These are phyloP conservation scores for Epizoanthus stellaris DNA, from an alignment of 92 coral and sea anemone genomes.

Conservation along the genomic window DNA sequence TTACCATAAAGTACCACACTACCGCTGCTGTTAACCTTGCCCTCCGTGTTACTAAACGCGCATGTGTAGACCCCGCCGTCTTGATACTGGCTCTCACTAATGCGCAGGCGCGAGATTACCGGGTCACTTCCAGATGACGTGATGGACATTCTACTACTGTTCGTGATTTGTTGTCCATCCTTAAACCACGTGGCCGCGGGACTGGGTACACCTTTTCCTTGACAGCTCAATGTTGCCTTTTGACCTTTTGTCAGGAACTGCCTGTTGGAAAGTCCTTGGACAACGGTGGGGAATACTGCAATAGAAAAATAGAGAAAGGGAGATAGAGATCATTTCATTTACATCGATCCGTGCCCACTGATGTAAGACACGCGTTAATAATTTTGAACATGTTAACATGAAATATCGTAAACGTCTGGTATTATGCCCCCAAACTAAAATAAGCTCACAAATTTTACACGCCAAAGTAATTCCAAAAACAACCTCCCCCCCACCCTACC, in stretches of 20 bases:
- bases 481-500: too few relatives aligned
- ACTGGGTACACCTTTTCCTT: constrained; percentile 6
- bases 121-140: constrained; percentile 7
- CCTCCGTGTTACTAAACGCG: constrained; percentile 7
- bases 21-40: constrained; percentile 21
- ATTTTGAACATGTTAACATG: too few relatives aligned
- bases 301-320: too few relatives aligned
- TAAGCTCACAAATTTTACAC: too few relatives aligned
- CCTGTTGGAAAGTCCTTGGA: background rate
- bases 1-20: constrained; percentile 14
- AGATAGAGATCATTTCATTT: too few relatives aligned
- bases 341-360: too few relatives aligned
- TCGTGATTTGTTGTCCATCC: constrained; percentile 8
- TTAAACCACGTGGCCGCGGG: constrained; percentile 16
- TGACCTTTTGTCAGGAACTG: constrained; percentile 5
- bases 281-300: constrained; percentile 12
- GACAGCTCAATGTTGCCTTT: background rate
- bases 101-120: background rate
- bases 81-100: constrained; percentile 5
- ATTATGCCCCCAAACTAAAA: too few relatives aligned
- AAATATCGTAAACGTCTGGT: too few relatives aligned
- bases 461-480: too few relatives aligned
- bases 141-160: constrained; percentile 3
- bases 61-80: constrained; percentile 22
- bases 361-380: too few relatives aligned